These are phyloP conservation scores for Equus przewalskii DNA, from an alignment of 2,113 vertebrate species.

Conservation along the genomic window DNA sequence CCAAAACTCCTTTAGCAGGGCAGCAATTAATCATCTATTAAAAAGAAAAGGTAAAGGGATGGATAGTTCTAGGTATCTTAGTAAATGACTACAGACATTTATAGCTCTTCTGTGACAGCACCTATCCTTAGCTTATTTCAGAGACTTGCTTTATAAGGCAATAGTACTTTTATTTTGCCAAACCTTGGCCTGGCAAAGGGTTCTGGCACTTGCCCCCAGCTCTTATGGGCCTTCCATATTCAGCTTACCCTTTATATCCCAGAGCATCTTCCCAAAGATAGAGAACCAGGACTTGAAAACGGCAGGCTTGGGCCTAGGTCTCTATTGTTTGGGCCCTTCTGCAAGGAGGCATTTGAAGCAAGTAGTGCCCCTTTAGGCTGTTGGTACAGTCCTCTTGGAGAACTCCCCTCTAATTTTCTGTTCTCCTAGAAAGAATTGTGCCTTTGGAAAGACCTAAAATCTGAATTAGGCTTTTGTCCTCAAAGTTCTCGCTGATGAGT, in stretches of 20 bases:
- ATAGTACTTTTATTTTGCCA: conserved; percentile 16
- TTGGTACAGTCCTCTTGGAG: background rate
- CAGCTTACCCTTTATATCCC: background rate
- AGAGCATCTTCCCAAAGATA: conserved; percentile 17
- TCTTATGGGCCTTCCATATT: background rate
- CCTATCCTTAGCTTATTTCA: conserved; percentile 28
- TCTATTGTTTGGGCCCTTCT: conserved; percentile 45
- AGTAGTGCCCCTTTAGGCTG: background rate
- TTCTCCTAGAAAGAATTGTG: conserved; percentile 29
- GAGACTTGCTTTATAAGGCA: conserved; percentile 71
- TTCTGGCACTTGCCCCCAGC: conserved; percentile 18
- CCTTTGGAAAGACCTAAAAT: conserved; percentile 61
- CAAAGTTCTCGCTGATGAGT: conserved; percentile 67
- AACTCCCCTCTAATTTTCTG: conserved; percentile 36
- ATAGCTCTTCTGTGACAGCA: conserved; percentile 28
- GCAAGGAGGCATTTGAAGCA: conserved; percentile 24
- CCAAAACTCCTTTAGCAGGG: conserved; percentile 77
- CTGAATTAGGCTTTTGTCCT: conserved; percentile 62
- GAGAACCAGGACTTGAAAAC: background rate
- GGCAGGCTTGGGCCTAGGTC: background rate
- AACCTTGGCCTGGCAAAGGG: conserved; percentile 26
- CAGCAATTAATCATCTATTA: conserved; percentile 89
- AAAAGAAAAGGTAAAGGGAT: conserved; percentile 83
- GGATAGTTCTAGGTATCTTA: conserved; percentile 40
- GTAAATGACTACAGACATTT: background rate